Conservation (phyloP, 2,113 vertebrate species). For the Lasiurus cinereus region DNA sequence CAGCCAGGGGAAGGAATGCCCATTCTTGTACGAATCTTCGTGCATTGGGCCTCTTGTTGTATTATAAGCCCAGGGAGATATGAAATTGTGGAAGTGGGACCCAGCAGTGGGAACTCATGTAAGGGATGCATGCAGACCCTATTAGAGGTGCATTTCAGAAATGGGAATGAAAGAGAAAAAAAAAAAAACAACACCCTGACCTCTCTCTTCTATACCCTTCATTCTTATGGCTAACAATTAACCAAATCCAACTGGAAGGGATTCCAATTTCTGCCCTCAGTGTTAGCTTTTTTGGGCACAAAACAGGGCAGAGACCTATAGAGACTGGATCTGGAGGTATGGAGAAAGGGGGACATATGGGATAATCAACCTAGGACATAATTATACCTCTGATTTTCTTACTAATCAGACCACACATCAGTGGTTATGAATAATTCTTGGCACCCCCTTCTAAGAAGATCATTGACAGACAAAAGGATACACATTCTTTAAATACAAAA, state of each 20-base stretch:
- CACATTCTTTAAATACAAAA: not conserved
- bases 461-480: not conserved
- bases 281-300: not conserved
- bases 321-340: not conserved
- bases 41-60: not conserved
- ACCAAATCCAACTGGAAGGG: not conserved
- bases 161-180: not conserved
- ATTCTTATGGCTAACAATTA: not conserved
- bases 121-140: not conserved
- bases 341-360: not conserved
- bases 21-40: too few species aligned
- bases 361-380: not conserved
- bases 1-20: too few species aligned
- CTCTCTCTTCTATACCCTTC: not conserved
- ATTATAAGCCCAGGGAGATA: not conserved
- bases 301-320: not conserved
- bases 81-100: not conserved
- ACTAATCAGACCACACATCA: not conserved
- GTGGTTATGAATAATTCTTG: not conserved
- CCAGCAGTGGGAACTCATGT: not conserved
- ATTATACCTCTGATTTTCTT: not conserved
- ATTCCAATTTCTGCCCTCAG: not conserved
- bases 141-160: not conserved
- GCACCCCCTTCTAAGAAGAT: not conserved
- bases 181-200: not conserved